Evolutionary conservation across 2,113 vertebrate genomes (phyloP).

Genomic region (Percina caprodes): DNA sequence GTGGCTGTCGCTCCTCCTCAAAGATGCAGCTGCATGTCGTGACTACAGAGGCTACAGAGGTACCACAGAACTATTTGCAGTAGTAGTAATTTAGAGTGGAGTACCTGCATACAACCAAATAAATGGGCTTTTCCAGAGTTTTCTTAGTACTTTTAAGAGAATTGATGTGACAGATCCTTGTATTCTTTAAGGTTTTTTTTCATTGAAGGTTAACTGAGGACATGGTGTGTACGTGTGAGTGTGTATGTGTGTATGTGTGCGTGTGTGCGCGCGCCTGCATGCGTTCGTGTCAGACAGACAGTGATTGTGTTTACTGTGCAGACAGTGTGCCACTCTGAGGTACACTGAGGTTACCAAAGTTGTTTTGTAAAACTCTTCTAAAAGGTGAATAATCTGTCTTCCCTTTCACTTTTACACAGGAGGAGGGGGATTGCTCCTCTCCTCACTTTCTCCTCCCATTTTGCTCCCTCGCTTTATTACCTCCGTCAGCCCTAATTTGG

Average conservation of each 20-base stretch:
- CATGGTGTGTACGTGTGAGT: constrained; percentile 12
- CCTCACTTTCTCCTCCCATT: constrained; percentile 46
- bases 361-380: constrained; percentile 42
- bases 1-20: no score
- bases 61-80: neutral
- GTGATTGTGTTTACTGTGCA: constrained; percentile 13
- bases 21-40: no score
- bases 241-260: constrained; percentile 8
- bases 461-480: constrained; percentile 70
- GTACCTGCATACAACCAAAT: neutral
- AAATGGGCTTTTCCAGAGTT: neutral
- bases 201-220: constrained; percentile 58
- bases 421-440: constrained; percentile 24
- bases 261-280: neutral
- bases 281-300: neutral
- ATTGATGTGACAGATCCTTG: neutral
- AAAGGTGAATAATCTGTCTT: constrained; percentile 55
- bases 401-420: constrained; percentile 56
- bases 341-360: constrained; percentile 45
- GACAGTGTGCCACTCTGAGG: constrained; percentile 23
- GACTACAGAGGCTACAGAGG: neutral
- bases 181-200: constrained; percentile 10
- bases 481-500: constrained; percentile 76
- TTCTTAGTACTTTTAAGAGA: neutral
- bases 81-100: neutral